Evolutionary conservation across 2,797 vertebrate genomes (phyloP).

Genomic region (Babyrousa celebensis): DNA sequence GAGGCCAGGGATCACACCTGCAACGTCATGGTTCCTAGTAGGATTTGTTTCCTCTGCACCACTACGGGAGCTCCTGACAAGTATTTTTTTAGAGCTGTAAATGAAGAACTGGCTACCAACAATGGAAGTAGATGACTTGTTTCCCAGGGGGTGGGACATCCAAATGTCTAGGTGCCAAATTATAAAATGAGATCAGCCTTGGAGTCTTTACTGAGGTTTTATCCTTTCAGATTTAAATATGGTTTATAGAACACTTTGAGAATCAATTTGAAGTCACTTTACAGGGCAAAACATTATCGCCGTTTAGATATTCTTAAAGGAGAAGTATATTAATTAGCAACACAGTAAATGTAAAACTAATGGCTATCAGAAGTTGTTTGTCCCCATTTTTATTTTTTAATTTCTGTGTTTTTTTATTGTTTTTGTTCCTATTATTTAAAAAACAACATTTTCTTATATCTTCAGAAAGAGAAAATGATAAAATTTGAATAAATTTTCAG

Average conservation of each 20-base stretch:
- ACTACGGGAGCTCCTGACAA: neutral
- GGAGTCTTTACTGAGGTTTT: constrained; percentile 66
- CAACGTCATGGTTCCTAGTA: no score
- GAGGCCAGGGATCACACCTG: no score
- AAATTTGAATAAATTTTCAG: constrained; percentile 72
- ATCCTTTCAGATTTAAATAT: constrained; percentile 69
- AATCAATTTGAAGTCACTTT: constrained; percentile 74
- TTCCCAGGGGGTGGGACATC: constrained; percentile 66
- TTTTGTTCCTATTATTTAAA: neutral
- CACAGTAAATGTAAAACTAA: constrained; percentile 37
- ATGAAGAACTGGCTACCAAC: constrained; percentile 62
- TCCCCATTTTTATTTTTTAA: neutral
- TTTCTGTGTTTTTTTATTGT: no score
- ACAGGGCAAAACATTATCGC: constrained; percentile 50
- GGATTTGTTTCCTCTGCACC: no score
- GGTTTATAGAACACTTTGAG: constrained; percentile 58
- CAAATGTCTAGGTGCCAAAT: constrained; percentile 76
- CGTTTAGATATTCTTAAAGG: constrained; percentile 53
- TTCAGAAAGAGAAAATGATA: constrained; percentile 74
- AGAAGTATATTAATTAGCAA: constrained; percentile 43
- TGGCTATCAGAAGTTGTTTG: constrained; percentile 5
- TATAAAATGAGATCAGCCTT: constrained; percentile 71
- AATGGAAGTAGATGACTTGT: constrained; percentile 57
- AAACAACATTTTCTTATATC: constrained; percentile 46
- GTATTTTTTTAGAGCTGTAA: constrained; percentile 72